A percentile compares a stretch with the other conserved stretches of the same genome.
Evolutionary conservation across 2,888 invertebrate species (phyloP).

Genomic region (Cryptus armator): DNA sequence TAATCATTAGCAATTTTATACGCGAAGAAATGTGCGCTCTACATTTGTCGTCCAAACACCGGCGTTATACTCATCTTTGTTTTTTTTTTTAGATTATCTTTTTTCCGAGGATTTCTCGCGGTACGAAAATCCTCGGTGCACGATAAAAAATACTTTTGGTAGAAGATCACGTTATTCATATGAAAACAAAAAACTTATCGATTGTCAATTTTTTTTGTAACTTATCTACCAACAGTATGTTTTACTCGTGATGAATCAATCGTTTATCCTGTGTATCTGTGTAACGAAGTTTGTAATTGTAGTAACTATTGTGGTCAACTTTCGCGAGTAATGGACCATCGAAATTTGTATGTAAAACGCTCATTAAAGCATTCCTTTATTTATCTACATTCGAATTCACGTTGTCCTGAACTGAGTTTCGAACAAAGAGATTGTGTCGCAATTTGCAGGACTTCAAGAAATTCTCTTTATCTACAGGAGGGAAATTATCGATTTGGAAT

Average conservation of each 20-base stretch:
- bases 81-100: slow-evolving; percentile 1
- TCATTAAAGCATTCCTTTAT: slow-evolving; percentile 70
- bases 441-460: neutral
- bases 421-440: neutral
- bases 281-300: slow-evolving; percentile 55
- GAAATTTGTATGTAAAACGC: slow-evolving; percentile 52
- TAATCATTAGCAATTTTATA: slow-evolving; percentile 39
- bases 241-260: neutral
- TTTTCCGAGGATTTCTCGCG: slow-evolving; percentile 22
- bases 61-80: slow-evolving; percentile 12
- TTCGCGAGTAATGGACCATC: slow-evolving; percentile 4
- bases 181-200: neutral
- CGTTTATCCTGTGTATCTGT: slow-evolving; percentile 40
- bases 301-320: slow-evolving; percentile 22
- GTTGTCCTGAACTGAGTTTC: neutral
- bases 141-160: slow-evolving; percentile 6
- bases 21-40: slow-evolving; percentile 1
- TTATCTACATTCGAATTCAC: slow-evolving; percentile 55
- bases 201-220: slow-evolving; percentile 14
- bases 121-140: slow-evolving; percentile 33
- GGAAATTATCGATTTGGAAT: neutral
- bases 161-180: neutral
- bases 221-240: slow-evolving; percentile 11
- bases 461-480: neutral
- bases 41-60: neutral